Percentiles rank a stretch among this genome's conserved stretches.
These are phyloP conservation scores for Corythornis madagascariensis DNA, from an alignment of 2,113 vertebrate genomes.

Conservation along the genomic window DNA sequence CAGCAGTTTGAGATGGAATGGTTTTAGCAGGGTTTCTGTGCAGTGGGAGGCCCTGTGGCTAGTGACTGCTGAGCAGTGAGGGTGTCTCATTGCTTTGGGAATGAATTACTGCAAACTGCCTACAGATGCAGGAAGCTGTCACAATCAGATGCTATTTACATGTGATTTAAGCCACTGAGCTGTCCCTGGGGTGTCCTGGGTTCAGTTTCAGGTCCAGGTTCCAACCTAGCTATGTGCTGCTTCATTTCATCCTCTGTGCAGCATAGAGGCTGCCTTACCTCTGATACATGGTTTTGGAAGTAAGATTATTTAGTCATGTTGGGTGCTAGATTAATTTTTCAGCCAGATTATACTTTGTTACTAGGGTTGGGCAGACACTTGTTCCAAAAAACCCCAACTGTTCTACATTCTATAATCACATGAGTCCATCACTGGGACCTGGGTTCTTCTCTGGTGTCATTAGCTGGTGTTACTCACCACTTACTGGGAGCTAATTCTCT, in stretches of 20 bases:
- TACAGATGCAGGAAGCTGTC: not conserved
- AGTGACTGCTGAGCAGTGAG: not conserved
- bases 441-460: not conserved
- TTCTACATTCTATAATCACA: not conserved
- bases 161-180: not conserved
- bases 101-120: not conserved
- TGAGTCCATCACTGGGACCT: not conserved
- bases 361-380: not conserved
- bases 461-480: not conserved
- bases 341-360: not conserved
- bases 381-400: not conserved
- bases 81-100: not conserved
- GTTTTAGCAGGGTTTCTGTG: not conserved
- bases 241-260: not conserved
- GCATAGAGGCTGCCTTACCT: not conserved
- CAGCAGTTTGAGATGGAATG: not conserved
- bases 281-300: not conserved
- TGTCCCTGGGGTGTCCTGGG: not conserved
- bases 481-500: not conserved
- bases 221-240: not conserved
- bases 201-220: not conserved
- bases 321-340: not conserved
- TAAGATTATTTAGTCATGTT: not conserved
- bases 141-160: not conserved
- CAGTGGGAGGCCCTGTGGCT: not conserved